A percentile compares a stretch with the other conserved stretches of the same genome.
Evolutionary conservation across 2,888 invertebrate genomes (phyloP).

Genomic region (Odontothrips loti): DNA sequence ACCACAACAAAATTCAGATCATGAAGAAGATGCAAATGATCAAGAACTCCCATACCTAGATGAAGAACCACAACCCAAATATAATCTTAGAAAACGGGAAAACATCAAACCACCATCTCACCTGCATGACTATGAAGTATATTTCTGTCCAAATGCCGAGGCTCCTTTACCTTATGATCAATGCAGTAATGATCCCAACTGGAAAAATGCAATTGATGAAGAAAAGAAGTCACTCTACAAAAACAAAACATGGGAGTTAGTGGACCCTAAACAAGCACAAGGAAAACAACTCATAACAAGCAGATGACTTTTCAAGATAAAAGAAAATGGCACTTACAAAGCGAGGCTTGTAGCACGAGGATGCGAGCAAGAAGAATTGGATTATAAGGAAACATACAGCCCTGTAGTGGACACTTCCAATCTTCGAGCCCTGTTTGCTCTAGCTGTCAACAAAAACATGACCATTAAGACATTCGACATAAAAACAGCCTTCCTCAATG

Average conservation of each 20-base stretch:
- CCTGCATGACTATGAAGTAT: not conserved
- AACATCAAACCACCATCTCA: not conserved
- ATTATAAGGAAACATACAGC: constrained; percentile 29
- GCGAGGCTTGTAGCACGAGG: constrained; percentile 31
- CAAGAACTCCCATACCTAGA: not conserved
- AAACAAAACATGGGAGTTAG: constrained; percentile 22
- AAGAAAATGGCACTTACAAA: constrained; percentile 26
- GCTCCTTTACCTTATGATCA: not conserved
- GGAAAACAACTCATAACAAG: not conserved
- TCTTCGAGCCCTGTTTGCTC: constrained; percentile 19
- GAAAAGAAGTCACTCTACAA: not conserved
- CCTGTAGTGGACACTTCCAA: constrained; percentile 31
- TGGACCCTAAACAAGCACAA: not conserved
- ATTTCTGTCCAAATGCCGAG: not conserved
- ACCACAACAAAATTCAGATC: not conserved
- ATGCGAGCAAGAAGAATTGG: constrained; percentile 27
- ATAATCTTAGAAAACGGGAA: not conserved
- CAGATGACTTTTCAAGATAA: constrained; percentile 32
- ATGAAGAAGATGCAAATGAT: not conserved
- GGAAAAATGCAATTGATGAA: constrained; percentile 12
- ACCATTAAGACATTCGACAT: constrained; percentile 30
- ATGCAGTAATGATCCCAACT: not conserved
- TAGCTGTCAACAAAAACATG: constrained; percentile 24
- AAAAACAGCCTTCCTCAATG: constrained; percentile 32
- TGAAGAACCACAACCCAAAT: not conserved